Percentiles rank a stretch among this genome's conserved stretches.
Evolutionary conservation across 30 jellyfish, hydroid and myxozoan species (phyloP).

Genomic region (Turritopsis rubra): DNA sequence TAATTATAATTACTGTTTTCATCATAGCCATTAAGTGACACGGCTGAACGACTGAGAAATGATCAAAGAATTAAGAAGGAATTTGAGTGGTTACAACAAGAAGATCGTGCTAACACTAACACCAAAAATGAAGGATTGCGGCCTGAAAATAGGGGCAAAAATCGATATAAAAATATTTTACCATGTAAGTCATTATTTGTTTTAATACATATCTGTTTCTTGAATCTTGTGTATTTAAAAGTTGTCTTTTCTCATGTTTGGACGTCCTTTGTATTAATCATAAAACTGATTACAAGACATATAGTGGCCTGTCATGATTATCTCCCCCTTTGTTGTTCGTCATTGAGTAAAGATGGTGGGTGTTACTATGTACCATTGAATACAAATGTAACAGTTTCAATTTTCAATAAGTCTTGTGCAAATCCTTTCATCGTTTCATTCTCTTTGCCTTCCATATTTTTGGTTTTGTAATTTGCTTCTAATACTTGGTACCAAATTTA

Average conservation of each 20-base stretch:
- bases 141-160: slow-evolving; percentile 67
- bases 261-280: too few relatives aligned
- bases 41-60: slow-evolving; percentile 47
- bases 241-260: not conserved
- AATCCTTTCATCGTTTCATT: not conserved
- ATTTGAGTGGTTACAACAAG: slow-evolving; percentile 77
- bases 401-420: not conserved
- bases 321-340: too few relatives aligned
- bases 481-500: not conserved
- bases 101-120: slow-evolving; percentile 66
- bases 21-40: slow-evolving; percentile 75
- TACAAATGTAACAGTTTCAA: too few relatives aligned
- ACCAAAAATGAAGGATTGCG: slow-evolving; percentile 60
- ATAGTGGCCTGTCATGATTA: too few relatives aligned
- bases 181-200: slow-evolving; percentile 58
- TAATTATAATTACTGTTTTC: not conserved
- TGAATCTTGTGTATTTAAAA: too few relatives aligned
- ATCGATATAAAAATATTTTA: slow-evolving; percentile 77
- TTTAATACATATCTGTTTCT: not conserved
- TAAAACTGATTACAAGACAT: too few relatives aligned
- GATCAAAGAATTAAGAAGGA: slow-evolving; percentile 65
- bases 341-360: too few relatives aligned
- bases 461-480: not conserved
- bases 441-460: not conserved
- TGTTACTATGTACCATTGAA: too few relatives aligned